Percentiles rank a stretch among this genome's conserved stretches.
Conservation (phyloP, 2,113 vertebrate species). For the Hoplias malabaricus region DNA sequence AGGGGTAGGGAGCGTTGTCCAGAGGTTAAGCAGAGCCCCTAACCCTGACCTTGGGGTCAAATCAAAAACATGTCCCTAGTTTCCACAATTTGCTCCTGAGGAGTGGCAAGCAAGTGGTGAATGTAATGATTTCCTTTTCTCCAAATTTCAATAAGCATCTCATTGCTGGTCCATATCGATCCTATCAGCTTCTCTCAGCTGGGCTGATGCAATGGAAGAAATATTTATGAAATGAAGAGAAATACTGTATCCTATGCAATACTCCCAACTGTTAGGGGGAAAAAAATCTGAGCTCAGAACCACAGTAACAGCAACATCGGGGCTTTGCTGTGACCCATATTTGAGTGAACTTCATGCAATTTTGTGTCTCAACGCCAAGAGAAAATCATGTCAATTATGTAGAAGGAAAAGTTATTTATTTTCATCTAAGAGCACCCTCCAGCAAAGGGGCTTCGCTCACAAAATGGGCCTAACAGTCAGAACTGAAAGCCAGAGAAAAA, state of each 20-base stretch:
- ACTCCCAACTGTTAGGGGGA: not conserved
- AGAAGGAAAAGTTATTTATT: slow-evolving; percentile 11
- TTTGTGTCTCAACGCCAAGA: not conserved
- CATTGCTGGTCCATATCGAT: slow-evolving; percentile 19
- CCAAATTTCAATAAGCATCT: slow-evolving; percentile 23
- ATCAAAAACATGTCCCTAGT: slow-evolving; percentile 39
- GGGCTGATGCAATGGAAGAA: slow-evolving; percentile 45
- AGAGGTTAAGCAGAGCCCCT: slow-evolving; percentile 38
- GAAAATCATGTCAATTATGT: slow-evolving; percentile 1
- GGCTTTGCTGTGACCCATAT: not conserved
- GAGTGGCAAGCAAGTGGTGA: slow-evolving; percentile 5
- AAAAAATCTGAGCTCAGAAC: not conserved
- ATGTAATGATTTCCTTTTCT: slow-evolving; percentile 9
- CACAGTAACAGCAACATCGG: not conserved
- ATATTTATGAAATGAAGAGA: slow-evolving; percentile 33
- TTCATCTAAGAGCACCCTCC: slow-evolving; percentile 2
- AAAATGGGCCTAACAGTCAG: slow-evolving; percentile 8
- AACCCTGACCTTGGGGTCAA: slow-evolving; percentile 32
- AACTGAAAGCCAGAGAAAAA: slow-evolving; percentile 24
- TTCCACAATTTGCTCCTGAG: slow-evolving; percentile 33
- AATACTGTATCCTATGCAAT: slow-evolving; percentile 14
- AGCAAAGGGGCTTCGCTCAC: not conserved
- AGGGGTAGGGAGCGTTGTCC: slow-evolving; percentile 14
- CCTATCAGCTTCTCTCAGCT: slow-evolving; percentile 19
- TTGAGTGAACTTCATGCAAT: not conserved